A percentile compares a stretch with the other conserved stretches of the same genome.
Evolutionary conservation across 2,888 invertebrate species (phyloP).

Genomic region (Celastrina argiolus): DNA sequence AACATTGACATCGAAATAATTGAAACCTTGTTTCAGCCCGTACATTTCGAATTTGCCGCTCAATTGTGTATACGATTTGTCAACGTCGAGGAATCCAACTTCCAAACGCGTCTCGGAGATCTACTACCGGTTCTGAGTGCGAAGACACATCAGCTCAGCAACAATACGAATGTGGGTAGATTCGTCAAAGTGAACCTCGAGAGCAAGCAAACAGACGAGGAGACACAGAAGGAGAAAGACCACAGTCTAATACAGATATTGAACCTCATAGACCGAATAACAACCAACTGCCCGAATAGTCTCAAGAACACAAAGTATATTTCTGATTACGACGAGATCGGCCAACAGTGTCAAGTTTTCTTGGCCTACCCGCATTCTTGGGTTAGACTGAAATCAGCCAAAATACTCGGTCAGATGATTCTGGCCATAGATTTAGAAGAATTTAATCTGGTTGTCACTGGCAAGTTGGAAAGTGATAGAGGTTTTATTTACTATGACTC

Average conservation of each 20-base stretch:
- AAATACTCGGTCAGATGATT: slow-evolving; percentile 86
- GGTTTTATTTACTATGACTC: slow-evolving; percentile 82
- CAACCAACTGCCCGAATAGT: slow-evolving; percentile 78
- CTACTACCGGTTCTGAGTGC: slow-evolving; percentile 80
- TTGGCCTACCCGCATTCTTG: slow-evolving; percentile 90
- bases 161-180: slow-evolving; percentile 74
- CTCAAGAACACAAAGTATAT: slow-evolving; percentile 70
- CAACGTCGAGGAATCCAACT: slow-evolving; percentile 83
- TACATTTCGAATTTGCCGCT: slow-evolving; percentile 85
- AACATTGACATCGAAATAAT: too few relatives aligned
- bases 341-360: slow-evolving; percentile 82
- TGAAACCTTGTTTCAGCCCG: slow-evolving; percentile 56
- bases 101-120: slow-evolving; percentile 80
- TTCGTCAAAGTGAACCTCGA: slow-evolving; percentile 76
- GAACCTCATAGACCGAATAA: slow-evolving; percentile 83
- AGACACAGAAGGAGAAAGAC: slow-evolving; percentile 81
- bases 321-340: slow-evolving; percentile 76
- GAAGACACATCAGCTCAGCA: slow-evolving; percentile 68
- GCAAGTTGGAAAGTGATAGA: slow-evolving; percentile 53
- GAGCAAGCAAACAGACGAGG: slow-evolving; percentile 60
- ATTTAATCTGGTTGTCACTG: slow-evolving; percentile 70
- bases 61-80: slow-evolving; percentile 90
- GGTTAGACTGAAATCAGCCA: slow-evolving; percentile 88
- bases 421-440: slow-evolving; percentile 79
- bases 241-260: slow-evolving; percentile 87